These are phyloP conservation scores for Siniperca obscura DNA, from an alignment of 2,797 vertebrate species.

Conservation along the genomic window DNA sequence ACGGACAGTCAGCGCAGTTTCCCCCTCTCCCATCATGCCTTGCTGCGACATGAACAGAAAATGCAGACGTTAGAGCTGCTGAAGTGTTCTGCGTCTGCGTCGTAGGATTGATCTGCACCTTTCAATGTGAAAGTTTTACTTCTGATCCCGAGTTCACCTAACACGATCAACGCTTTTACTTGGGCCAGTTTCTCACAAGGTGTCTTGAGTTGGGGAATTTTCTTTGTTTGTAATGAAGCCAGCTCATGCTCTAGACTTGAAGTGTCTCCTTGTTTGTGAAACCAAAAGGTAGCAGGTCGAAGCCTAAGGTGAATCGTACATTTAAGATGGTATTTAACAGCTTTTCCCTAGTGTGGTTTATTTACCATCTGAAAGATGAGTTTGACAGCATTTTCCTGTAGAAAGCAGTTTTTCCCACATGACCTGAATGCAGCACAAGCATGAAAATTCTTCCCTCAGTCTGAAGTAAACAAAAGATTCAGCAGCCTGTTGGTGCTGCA, in stretches of 20 bases:
- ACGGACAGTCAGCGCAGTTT: not conserved
- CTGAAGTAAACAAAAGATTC: conserved; percentile 65
- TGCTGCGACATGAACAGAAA: too few species aligned
- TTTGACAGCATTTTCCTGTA: not conserved
- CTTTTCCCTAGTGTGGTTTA: not conserved
- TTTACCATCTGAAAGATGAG: not conserved
- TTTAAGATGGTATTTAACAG: not conserved
- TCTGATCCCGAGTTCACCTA: too few species aligned
- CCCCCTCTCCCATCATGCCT: too few species aligned
- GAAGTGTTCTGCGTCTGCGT: too few species aligned
- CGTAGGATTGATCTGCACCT: too few species aligned
- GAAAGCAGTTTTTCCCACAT: conserved; percentile 12
- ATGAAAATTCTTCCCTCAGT: conserved; percentile 44
- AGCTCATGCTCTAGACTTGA: not conserved
- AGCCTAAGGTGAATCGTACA: not conserved
- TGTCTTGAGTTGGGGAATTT: not conserved
- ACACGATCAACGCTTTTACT: not conserved
- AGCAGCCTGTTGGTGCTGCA: conserved; percentile 28
- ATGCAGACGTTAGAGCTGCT: too few species aligned
- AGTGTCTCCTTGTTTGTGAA: not conserved
- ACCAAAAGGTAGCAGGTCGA: not conserved
- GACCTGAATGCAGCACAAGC: conserved; percentile 45
- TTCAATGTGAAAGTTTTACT: too few species aligned
- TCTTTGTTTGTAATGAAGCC: not conserved
- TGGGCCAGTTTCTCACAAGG: not conserved